A percentile compares a stretch with the other conserved stretches of the same genome.
Evolutionary conservation across 2,797 vertebrate species (phyloP).

Genomic region (Rhynchonycteris naso): DNA sequence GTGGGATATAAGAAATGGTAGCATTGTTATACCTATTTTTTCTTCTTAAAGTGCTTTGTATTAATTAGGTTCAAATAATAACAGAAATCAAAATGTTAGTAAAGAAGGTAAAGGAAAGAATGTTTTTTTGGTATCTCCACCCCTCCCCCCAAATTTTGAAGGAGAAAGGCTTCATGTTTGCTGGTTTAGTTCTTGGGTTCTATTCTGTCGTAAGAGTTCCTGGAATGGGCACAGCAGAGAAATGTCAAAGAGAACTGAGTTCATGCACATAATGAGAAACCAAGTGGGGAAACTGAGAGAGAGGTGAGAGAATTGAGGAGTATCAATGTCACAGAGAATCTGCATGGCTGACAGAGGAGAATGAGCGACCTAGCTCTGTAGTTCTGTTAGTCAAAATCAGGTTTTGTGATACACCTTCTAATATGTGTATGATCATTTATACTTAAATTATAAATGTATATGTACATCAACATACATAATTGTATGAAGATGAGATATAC

Average conservation of each 20-base stretch:
- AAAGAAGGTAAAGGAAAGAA: neutral
- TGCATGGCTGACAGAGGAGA: neutral
- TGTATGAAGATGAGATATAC: neutral
- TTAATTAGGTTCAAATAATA: neutral
- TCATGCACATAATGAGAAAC: neutral
- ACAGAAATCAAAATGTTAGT: neutral
- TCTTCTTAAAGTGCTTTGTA: neutral
- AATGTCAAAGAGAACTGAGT: neutral
- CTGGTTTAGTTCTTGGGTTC: neutral
- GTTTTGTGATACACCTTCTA: neutral
- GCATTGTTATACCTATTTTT: neutral
- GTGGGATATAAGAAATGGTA: neutral
- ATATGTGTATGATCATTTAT: neutral
- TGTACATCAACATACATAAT: neutral
- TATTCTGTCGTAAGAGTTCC: neutral
- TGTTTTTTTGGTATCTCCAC: neutral
- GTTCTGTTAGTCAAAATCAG: neutral
- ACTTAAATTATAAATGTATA: neutral
- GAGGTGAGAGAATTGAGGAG: accelerated
- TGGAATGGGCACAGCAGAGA: neutral
- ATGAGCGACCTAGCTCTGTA: neutral
- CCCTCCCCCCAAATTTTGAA: neutral
- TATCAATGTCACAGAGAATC: neutral
- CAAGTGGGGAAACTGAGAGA: neutral
- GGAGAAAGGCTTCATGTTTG: neutral